phyloP scores from a whole-genome alignment of 1,140 invertebrate species.

The Nasonia longicornis region DNA sequence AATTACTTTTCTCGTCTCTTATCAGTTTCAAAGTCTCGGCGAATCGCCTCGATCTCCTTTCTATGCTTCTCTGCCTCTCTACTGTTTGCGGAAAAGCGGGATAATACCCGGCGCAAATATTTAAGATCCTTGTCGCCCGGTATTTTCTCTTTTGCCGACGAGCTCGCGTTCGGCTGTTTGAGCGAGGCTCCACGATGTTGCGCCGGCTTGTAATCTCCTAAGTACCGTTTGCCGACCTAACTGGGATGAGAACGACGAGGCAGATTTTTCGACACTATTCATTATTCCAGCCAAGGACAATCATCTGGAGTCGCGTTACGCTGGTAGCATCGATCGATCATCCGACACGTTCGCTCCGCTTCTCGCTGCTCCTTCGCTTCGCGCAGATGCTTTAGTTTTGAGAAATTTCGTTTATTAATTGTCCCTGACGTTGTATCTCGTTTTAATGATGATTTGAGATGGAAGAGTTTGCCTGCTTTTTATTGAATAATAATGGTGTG shows the following conservation, averaged over 20 bases:
- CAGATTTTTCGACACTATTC: conserved; percentile 14
- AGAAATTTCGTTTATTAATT: not conserved
- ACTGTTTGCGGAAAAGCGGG: not conserved
- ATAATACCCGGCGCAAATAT: conserved; percentile 8
- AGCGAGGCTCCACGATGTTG: not conserved
- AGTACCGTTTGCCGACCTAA: not conserved
- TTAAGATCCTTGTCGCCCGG: conserved; percentile 11
- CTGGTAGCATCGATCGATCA: conserved; percentile 8
- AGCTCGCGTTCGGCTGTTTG: not conserved
- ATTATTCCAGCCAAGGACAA: conserved; percentile 14
- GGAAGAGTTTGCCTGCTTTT: too few relatives aligned
- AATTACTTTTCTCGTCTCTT: not conserved
- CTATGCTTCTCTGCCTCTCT: not conserved
- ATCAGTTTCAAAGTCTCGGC: not conserved
- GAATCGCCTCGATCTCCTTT: not conserved
- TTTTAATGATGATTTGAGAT: not conserved
- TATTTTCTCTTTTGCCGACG: not conserved
- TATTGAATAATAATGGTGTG: too few relatives aligned
- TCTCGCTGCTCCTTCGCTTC: not conserved
- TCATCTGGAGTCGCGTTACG: not conserved
- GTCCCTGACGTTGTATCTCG: too few relatives aligned
- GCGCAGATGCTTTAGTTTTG: not conserved
- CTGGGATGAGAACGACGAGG: not conserved
- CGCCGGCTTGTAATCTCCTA: conserved; percentile 7
- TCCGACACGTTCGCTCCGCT: conserved; percentile 3